These are phyloP conservation scores for Actinemys pallida DNA, from an alignment of 2,113 vertebrate genomes.

Conservation along the genomic window DNA sequence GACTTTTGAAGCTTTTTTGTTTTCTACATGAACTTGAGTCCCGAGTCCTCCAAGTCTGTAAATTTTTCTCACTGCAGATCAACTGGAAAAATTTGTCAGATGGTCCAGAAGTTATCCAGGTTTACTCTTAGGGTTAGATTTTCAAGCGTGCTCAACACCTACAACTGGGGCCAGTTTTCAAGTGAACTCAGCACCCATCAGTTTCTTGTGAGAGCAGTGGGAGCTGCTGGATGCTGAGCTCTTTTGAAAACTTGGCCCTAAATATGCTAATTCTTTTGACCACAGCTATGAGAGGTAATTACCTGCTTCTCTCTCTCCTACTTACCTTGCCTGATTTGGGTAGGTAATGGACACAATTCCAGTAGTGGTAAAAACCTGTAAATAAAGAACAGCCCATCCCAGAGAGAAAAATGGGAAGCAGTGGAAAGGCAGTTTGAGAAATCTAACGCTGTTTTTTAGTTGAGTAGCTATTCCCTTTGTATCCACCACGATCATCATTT, in stretches of 20 bases:
- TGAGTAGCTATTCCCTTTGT: neutral
- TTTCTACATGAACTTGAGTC: neutral
- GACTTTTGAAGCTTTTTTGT: neutral
- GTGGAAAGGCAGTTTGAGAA: neutral
- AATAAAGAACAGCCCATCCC: neutral
- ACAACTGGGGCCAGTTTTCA: neutral
- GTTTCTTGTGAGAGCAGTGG: neutral
- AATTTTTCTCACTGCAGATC: neutral
- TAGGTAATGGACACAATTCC: neutral
- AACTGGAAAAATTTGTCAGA: neutral
- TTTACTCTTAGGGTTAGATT: neutral
- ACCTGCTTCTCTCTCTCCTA: neutral
- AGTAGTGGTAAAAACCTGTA: neutral
- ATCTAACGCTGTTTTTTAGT: neutral
- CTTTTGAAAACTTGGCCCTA: neutral
- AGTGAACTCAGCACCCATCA: neutral
- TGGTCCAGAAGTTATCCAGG: neutral
- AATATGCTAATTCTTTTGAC: accelerated
- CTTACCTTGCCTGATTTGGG: neutral
- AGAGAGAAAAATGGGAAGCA: neutral
- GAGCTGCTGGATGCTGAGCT: neutral
- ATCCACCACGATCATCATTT: neutral
- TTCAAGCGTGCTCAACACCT: neutral
- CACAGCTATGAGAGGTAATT: neutral
- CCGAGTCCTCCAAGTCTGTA: neutral